Base-by-base conservation (phyloP, 92 coral and sea anemone genomes). In the Desmophyllum pertusum region DNA sequence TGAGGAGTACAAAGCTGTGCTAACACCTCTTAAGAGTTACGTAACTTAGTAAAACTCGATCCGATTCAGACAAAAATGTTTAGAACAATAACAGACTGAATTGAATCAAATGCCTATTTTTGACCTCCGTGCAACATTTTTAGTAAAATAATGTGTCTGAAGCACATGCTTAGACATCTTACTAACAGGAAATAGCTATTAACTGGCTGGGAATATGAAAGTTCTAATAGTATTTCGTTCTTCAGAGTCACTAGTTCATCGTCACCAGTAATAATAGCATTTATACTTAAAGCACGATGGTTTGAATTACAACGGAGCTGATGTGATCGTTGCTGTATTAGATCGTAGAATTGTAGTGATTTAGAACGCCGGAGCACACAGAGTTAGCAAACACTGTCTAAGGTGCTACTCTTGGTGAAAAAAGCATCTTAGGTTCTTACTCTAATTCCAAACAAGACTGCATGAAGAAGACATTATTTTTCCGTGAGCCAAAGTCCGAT, bases 171-270 rank as follows among this genome's bases (percentile, higher is more conserved):
- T 35, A 30, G 74, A 64, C 83, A 38, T 42, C 62, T 79, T 79
- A 43, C 5, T 18, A 23, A 79, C 83, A 64, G 73, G 74, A 79
- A 79, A 79, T 64, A 9, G 71, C 69, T 42, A 43, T 64, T 33
- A 42, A 46, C 81, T 23, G 51, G 69, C 65, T 25, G 65, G 35
- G 65, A 25, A 59, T 8, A 59, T 59, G 17, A 29, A 59, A 29
- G 7, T 59, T 25, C 7, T 59, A 59, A 59, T 59, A 23, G 14
- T 10, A 25, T 11, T 25, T 25, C 27, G 65, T 59, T 25, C 65
- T 27, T 1, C 65, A 57, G 14, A 57, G 64, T 25, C 18, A 48
- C 3, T 48, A 48, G n/a, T n/a, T n/a, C n/a, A n/a, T n/a, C n/a
- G n/a, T 48, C 21, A 48, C 4, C 9, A 14, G 19, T 48, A 48